Conservation (phyloP, 2,888 invertebrate species). For the Tridacna gigas region DNA sequence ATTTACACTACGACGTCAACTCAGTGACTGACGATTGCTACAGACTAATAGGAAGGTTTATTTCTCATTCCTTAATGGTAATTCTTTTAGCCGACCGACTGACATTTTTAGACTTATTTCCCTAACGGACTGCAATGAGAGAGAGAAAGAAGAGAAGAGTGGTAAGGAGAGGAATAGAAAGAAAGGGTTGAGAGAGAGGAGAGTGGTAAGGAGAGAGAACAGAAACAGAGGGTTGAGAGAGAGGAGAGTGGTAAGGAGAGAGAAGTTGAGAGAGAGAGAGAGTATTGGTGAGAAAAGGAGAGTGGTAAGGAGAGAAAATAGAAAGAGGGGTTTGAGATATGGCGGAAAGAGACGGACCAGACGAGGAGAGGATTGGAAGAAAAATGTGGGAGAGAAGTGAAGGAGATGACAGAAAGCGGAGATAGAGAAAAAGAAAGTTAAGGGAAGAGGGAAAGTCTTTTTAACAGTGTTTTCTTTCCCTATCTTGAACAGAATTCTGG, state of each 20-base stretch:
- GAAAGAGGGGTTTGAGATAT: background rate
- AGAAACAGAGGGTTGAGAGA: background rate
- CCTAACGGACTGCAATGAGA: background rate
- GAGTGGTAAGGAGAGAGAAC: background rate
- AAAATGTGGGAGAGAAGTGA: too few relatives aligned
- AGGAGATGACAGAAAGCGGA: too few relatives aligned
- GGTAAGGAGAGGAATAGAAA: conserved; percentile 13
- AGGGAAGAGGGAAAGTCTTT: too few relatives aligned
- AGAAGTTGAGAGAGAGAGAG: background rate
- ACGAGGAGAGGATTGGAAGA: too few relatives aligned
- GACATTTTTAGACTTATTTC: background rate
- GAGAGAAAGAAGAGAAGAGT: background rate
- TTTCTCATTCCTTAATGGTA: background rate
- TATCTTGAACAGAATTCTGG: too few relatives aligned
- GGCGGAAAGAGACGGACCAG: too few relatives aligned
- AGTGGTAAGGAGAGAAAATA: background rate
- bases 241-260: background rate
- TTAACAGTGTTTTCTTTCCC: too few relatives aligned
- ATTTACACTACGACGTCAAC: too few relatives aligned
- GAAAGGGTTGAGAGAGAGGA: background rate
- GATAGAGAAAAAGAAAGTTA: too few relatives aligned
- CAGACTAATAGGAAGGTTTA: background rate
- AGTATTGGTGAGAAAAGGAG: background rate
- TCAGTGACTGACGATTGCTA: background rate
- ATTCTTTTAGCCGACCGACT: background rate